These are phyloP conservation scores for Leucoma salicis DNA, from an alignment of 2,888 invertebrate genomes.

Conservation along the genomic window DNA sequence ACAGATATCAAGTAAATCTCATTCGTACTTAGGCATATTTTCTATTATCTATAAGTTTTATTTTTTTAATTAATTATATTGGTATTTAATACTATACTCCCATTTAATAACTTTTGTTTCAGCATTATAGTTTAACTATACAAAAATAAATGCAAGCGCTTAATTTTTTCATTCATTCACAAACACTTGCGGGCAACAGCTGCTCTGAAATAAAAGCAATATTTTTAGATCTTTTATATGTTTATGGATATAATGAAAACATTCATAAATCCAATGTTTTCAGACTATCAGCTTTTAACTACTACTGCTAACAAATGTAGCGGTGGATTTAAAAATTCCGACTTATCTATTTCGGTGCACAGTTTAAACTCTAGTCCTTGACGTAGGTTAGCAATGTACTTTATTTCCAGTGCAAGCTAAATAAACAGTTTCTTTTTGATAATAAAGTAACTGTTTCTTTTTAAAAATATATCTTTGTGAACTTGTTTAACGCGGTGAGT, in stretches of 20 bases:
- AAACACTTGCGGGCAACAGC: constrained; percentile 3
- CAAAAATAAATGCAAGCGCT: not conserved
- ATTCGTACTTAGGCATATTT: too few species aligned
- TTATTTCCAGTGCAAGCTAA: constrained; percentile 2
- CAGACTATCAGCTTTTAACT: constrained; percentile 1
- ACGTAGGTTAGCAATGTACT: not conserved
- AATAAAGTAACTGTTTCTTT: too few species aligned
- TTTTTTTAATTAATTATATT: too few species aligned
- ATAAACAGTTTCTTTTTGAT: constrained; percentile 2
- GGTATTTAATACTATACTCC: too few species aligned
- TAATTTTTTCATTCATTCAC: not conserved
- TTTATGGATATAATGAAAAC: constrained; percentile 2
- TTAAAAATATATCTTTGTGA: not conserved
- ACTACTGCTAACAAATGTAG: constrained; percentile 1
- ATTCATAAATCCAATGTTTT: constrained; percentile 6
- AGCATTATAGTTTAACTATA: not conserved
- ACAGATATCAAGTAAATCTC: too few species aligned
- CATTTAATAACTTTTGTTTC: not conserved
- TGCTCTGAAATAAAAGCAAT: constrained; percentile 2
- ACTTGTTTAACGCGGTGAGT: constrained; percentile 1
- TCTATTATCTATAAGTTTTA: too few species aligned
- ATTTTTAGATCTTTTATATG: constrained; percentile 3
- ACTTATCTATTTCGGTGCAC: not conserved
- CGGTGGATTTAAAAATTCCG: not conserved
- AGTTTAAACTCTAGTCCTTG: not conserved